Conservation (phyloP, 2,797 vertebrate genomes). For the Nyctibius grandis region DNA sequence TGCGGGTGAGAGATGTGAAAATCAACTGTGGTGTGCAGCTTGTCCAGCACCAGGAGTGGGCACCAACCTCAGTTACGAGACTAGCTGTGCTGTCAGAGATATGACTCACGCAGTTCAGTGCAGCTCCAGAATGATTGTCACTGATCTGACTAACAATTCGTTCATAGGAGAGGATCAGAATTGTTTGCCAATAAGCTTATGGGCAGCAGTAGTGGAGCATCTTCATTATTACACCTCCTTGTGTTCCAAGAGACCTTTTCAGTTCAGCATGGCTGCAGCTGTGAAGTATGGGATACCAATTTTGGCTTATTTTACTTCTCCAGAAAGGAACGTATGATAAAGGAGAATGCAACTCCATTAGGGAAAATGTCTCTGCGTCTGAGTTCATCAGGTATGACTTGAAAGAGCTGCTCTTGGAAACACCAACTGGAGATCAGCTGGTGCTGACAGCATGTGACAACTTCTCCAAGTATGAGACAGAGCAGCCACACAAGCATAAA, state of each 20-base stretch:
- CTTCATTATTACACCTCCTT: neutral
- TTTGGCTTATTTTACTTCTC: neutral
- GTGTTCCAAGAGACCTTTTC: neutral
- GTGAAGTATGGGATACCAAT: neutral
- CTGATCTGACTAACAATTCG: neutral
- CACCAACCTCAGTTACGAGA: neutral
- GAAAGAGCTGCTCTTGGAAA: constrained; percentile 1
- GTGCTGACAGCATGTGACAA: constrained; percentile 17
- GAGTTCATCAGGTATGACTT: neutral
- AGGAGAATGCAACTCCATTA: neutral
- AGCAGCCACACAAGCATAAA: neutral
- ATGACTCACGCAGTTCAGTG: neutral
- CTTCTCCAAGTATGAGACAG: neutral
- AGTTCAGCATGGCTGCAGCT: neutral
- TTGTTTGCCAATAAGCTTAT: neutral
- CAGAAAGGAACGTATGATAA: neutral
- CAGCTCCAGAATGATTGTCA: neutral
- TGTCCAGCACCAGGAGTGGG: neutral
- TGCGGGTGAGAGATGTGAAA: neutral
- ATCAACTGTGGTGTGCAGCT: neutral
- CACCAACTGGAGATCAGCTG: neutral
- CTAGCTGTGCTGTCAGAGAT: neutral
- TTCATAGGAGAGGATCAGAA: neutral
- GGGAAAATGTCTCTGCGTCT: neutral
- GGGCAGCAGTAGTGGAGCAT: neutral